These are phyloP conservation scores for Tholera decimalis DNA, from an alignment of 2,888 invertebrate genomes.

Conservation along the genomic window DNA sequence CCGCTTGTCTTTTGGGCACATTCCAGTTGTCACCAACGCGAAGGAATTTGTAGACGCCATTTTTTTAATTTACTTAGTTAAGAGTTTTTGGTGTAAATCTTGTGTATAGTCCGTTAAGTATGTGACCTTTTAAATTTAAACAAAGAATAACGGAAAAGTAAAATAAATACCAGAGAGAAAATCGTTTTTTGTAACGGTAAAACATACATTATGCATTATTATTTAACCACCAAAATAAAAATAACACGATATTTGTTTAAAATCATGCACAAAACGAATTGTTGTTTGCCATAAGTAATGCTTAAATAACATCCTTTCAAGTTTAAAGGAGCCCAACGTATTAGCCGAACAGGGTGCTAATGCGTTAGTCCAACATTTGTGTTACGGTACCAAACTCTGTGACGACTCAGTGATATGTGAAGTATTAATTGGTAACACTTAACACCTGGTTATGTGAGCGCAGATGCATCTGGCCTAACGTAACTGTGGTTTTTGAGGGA, in stretches of 20 bases:
- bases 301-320: conserved; percentile 25
- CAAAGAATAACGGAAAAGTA: accelerated
- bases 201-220: conserved; percentile 18
- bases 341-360: conserved; percentile 55
- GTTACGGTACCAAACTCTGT: conserved; percentile 58
- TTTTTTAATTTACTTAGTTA: no score
- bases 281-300: conserved; percentile 31
- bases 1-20: no score
- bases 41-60: no score
- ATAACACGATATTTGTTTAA: not conserved
- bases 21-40: no score
- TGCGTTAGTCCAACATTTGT: conserved; percentile 56
- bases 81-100: no score
- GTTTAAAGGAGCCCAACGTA: conserved; percentile 31
- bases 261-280: conserved; percentile 10
- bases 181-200: not conserved
- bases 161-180: not conserved
- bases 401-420: conserved; percentile 69
- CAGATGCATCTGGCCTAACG: conserved; percentile 56
- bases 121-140: no score
- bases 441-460: conserved; percentile 63
- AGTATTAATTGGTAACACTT: conserved; percentile 71
- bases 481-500: conserved; percentile 52
- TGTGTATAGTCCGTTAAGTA: no score
- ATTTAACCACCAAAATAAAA: conserved; percentile 3